A percentile compares a stretch with the other conserved stretches of the same genome.
These are phyloP conservation scores for Frankliniella intonsa DNA, from an alignment of 2,888 invertebrate genomes.

Conservation along the genomic window DNA sequence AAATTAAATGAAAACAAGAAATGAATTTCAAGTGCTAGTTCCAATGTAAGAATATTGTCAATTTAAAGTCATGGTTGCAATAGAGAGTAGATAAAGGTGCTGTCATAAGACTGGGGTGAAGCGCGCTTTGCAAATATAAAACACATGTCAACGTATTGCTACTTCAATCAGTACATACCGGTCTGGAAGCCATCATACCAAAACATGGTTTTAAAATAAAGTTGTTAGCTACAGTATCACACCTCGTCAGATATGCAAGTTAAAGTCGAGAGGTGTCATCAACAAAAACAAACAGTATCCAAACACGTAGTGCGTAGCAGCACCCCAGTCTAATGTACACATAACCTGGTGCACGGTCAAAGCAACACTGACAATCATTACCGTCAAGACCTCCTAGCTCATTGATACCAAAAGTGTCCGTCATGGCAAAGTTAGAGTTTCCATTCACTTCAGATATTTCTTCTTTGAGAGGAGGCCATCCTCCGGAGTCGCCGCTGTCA, in stretches of 20 bases:
- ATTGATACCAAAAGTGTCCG: conserved; percentile 60
- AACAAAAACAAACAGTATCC: background rate
- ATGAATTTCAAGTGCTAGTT: conserved; percentile 29
- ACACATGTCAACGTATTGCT: background rate
- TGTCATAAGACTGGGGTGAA: conserved; percentile 29
- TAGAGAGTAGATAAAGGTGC: conserved; percentile 33
- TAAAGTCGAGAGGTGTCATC: background rate
- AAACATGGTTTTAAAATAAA: no score
- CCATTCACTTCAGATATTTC: conserved; percentile 47
- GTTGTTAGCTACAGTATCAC: no score
- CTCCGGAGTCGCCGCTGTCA: conserved; percentile 31
- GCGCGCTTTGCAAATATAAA: conserved; percentile 24
- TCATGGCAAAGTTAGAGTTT: conserved; percentile 47
- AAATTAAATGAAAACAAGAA: conserved; percentile 50
- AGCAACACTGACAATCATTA: conserved; percentile 44
- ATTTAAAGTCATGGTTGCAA: conserved; percentile 33
- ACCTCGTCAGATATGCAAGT: no score
- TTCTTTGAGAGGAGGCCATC: conserved; percentile 42
- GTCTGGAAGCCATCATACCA: no score
- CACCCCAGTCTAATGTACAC: background rate
- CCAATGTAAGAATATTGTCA: conserved; percentile 23
- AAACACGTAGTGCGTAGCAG: background rate
- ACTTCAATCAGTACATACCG: background rate
- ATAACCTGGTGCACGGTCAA: conserved; percentile 30
- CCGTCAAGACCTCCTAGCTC: conserved; percentile 68